Base-by-base conservation (phyloP, 2,888 invertebrate species). In the Sipunculus nudus region DNA sequence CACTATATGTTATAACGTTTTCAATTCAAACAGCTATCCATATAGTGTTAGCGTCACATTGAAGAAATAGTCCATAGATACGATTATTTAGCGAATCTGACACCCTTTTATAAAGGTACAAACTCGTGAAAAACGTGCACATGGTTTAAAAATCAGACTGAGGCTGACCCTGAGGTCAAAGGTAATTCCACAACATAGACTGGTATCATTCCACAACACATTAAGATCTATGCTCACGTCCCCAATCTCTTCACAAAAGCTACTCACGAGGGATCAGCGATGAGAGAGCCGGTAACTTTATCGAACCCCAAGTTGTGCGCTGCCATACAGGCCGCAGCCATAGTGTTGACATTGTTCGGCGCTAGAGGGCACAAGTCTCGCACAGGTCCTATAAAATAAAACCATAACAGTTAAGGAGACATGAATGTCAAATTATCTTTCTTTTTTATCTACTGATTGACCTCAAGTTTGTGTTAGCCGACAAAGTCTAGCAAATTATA, bases 281-380 rank as follows among this genome's bases (percentile, higher is more conserved):
- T 75, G 2, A 87, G 76, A 54, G 79, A 77, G 5, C 86, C 87
- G 35, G 76, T 74, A 2, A 85, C 86, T 56, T 78, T 76, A 64
- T 87, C 86, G 73, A 87, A 86, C 8, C 87, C 87, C 23, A 87
- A 78, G 64, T 83, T 86, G 64, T 82, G 82, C 3, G 84, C 87
- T 1, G 86, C 86, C 28, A 86, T 68, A 2, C 86, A 84, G 3
- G 86, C 87, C 3, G 85, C 86, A 19, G 87, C 87, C 87, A 88
- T 88, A 6, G 87, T 87, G 78, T 88, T 87, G 16, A 87, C 87
- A 65, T 88, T 88, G 74, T 87, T 86, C 1, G 87, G 87, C 3
- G 87, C 87, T 54, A 87, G 71, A 23, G 84, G 81, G 75, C 87
- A 88, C 4, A 88, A 72, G 5, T 76, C 79, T 35, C 87, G 77